Evolutionary conservation across 2,797 vertebrate species (phyloP).

Genomic region (Anniella stebbinsi): DNA sequence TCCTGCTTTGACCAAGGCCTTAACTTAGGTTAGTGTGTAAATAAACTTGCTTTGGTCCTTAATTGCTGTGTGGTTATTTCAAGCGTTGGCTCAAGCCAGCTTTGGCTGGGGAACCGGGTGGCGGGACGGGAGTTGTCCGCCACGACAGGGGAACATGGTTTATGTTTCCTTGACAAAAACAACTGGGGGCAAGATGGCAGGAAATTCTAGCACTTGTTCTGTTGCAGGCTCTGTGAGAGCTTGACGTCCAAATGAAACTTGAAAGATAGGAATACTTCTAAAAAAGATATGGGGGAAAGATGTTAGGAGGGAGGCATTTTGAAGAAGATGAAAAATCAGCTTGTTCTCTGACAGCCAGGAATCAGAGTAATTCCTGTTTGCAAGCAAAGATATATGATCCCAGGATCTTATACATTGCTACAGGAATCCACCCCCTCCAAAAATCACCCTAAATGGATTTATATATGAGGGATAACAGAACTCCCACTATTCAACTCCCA

Average conservation of each 20-base stretch:
- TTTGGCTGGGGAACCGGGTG: no score
- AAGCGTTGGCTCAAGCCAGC: no score
- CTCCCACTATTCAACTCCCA: background rate
- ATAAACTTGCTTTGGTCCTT: no score
- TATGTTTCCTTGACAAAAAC: no score
- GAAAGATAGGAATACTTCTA: background rate
- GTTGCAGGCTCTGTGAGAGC: background rate
- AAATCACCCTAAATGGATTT: background rate
- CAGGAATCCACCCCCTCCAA: no score
- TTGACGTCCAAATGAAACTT: slow-evolving; percentile 5
- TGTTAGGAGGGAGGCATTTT: background rate
- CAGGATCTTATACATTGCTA: background rate
- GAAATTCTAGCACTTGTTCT: slow-evolving; percentile 1
- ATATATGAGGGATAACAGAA: background rate
- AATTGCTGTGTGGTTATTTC: no score
- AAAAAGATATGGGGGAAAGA: background rate
- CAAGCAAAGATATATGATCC: background rate
- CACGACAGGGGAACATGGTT: no score
- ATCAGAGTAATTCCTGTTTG: background rate
- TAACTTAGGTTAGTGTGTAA: no score
- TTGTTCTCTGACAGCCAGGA: background rate
- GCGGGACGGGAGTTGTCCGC: no score
- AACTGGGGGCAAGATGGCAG: no score
- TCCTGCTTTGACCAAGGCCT: no score
- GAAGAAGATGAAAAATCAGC: background rate